A percentile compares a stretch with the other conserved stretches of the same genome.
Evolutionary conservation across 1,140 invertebrate genomes (phyloP).

Genomic region (Musca vetustissima): DNA sequence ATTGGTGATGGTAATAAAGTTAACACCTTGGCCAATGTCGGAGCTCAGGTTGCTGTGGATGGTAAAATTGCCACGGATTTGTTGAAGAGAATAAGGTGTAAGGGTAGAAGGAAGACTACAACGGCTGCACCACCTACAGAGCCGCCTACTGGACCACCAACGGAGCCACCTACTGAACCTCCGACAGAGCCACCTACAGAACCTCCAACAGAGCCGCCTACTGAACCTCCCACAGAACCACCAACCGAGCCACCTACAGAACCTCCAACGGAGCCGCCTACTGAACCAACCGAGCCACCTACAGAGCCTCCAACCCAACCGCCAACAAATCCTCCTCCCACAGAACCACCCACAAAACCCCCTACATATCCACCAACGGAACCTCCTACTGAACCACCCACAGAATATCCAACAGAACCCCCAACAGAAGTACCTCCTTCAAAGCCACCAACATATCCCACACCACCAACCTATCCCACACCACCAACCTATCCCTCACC

Average conservation of each 20-base stretch:
- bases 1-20: conserved; percentile 12
- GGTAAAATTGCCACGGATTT: conserved; percentile 11
- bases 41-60: conserved; percentile 8
- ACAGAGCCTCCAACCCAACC: background rate
- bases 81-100: conserved; percentile 11
- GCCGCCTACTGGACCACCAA: background rate
- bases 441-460: background rate
- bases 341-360: background rate
- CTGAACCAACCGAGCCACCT: background rate
- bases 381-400: background rate
- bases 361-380: background rate
- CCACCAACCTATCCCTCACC: background rate
- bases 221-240: background rate
- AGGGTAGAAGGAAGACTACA: background rate
- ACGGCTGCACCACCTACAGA: background rate
- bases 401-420: background rate
- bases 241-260: background rate
- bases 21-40: conserved; percentile 14
- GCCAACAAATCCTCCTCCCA: background rate
- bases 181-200: background rate
- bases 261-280: background rate
- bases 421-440: background rate
- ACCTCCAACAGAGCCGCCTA: background rate
- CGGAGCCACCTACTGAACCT: background rate
- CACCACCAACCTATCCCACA: background rate